Evolutionary conservation across 2,113 vertebrate species (phyloP).

Genomic region (Bettongia penicillata): DNA sequence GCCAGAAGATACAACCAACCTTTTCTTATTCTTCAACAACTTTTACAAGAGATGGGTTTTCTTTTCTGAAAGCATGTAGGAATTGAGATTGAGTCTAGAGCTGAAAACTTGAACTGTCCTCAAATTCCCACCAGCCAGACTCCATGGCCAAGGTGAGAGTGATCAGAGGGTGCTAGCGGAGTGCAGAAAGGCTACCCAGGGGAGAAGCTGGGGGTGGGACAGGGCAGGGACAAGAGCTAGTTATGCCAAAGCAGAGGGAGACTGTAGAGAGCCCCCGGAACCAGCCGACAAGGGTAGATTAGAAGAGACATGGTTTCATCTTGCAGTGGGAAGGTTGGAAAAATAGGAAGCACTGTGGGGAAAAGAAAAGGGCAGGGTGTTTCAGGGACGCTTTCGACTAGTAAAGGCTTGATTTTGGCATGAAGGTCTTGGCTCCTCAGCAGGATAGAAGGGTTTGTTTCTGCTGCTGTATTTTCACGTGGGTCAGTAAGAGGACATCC

Average conservation of each 20-base stretch:
- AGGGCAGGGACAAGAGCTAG: no score
- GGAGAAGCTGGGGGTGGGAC: background rate
- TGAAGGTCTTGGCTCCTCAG: background rate
- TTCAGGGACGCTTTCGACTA: background rate
- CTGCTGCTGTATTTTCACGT: slow-evolving; percentile 69
- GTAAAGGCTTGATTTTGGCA: slow-evolving; percentile 23
- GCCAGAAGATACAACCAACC: background rate
- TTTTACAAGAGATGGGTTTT: background rate
- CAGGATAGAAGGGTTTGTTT: slow-evolving; percentile 47
- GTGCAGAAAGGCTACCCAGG: background rate
- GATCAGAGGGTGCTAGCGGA: background rate
- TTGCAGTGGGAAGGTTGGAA: background rate
- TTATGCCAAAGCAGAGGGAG: background rate
- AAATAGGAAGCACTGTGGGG: background rate
- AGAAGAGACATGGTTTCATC: slow-evolving; percentile 9
- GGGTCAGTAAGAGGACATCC: slow-evolving; percentile 70
- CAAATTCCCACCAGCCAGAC: background rate
- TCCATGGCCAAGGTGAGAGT: background rate
- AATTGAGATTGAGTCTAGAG: background rate
- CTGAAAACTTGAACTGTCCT: background rate
- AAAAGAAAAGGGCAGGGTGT: background rate
- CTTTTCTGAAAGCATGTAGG: background rate
- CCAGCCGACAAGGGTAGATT: background rate
- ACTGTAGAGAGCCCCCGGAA: background rate
- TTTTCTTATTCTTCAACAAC: background rate